Conservation (phyloP, 1,140 invertebrate genomes). For the Pogonus chalceus region DNA sequence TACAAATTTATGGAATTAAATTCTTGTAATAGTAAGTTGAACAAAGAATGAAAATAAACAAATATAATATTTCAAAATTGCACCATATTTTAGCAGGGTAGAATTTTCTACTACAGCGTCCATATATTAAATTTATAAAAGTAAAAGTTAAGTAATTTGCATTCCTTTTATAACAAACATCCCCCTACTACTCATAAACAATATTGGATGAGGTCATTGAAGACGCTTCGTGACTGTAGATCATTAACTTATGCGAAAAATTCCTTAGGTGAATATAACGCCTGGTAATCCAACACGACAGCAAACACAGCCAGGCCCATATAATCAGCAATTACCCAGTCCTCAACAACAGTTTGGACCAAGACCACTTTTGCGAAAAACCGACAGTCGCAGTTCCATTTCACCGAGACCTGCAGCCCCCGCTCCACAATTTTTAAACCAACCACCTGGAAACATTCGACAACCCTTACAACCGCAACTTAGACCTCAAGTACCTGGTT, state of each 20-base stretch:
- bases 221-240: too few species aligned
- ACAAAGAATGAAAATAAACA: too few species aligned
- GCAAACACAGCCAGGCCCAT: constrained; percentile 5
- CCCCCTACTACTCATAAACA: too few species aligned
- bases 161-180: neutral
- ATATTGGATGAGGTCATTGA: too few species aligned
- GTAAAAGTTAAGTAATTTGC: neutral
- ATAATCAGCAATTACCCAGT: constrained; percentile 15
- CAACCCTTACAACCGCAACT: neutral
- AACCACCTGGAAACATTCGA: neutral
- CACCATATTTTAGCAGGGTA: neutral
- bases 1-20: too few species aligned
- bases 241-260: neutral
- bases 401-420: neutral
- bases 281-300: constrained; percentile 10
- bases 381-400: neutral
- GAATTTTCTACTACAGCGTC: neutral
- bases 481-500: neutral
- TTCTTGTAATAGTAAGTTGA: too few species aligned
- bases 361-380: neutral
- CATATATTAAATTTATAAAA: neutral
- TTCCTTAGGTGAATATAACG: neutral
- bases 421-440: neutral
- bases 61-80: neutral
- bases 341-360: neutral